phyloP scores from a whole-genome alignment of 2,113 vertebrate genomes.

The Clarias gariepinus region DNA sequence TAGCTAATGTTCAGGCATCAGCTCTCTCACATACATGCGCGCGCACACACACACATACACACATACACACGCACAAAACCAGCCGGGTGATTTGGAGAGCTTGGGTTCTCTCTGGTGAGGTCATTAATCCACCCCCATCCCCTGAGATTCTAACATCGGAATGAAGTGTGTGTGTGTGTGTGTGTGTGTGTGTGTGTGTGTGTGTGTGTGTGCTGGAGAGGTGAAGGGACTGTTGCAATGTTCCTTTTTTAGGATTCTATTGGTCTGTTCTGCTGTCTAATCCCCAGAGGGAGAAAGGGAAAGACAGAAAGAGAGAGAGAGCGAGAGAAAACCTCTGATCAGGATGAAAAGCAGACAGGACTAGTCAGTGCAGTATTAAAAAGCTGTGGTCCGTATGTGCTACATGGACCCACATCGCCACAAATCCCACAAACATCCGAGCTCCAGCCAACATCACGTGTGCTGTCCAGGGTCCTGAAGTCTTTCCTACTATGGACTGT shows the following conservation, averaged over 20 bases:
- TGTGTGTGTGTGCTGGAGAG: slow-evolving; percentile 13
- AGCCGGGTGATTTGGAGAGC: slow-evolving; percentile 54
- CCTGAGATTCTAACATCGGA: slow-evolving; percentile 54
- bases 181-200: slow-evolving; percentile 14
- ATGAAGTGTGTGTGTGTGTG: slow-evolving; percentile 32
- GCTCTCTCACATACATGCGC: slow-evolving; percentile 26
- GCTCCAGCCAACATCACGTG: background rate
- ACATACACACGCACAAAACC: slow-evolving; percentile 29
- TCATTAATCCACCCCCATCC: slow-evolving; percentile 69
- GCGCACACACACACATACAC: slow-evolving; percentile 27
- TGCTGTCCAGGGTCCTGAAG: slow-evolving; percentile 33
- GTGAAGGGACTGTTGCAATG: slow-evolving; percentile 52
- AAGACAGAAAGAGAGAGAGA: background rate
- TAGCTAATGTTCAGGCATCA: slow-evolving; percentile 13
- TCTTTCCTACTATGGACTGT: background rate
- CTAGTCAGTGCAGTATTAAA: slow-evolving; percentile 27
- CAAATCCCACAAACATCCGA: slow-evolving; percentile 8
- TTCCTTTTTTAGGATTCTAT: slow-evolving; percentile 54
- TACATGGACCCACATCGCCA: background rate
- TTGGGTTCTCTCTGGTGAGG: slow-evolving; percentile 60
- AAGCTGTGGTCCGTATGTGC: background rate
- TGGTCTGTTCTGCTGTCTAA: slow-evolving; percentile 62
- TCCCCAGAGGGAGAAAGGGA: slow-evolving; percentile 59
- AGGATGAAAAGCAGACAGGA: slow-evolving; percentile 47
- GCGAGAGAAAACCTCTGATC: slow-evolving; percentile 53